Evolutionary conservation across 2,888 invertebrate species (phyloP), one percentile per base, ranked within the genome.

Genomic region (Spodoptera picta): DNA sequence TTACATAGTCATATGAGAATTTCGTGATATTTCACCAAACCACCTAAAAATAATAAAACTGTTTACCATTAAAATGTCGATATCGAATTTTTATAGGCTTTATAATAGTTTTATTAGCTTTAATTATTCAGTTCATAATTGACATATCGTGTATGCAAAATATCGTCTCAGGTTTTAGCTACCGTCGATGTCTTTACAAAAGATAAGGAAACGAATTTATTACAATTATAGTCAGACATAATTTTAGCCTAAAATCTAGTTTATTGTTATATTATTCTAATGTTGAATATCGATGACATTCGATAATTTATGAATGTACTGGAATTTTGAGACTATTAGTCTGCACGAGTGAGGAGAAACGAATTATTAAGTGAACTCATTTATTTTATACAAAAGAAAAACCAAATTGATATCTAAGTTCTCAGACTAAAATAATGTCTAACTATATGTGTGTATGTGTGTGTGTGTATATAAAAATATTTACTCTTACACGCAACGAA

Each of bases 141-240:
- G 74, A 72, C 50, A 73, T 69, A 59, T 72, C 69, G 48, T 73
- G 69, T 73, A 68, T 72, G 61, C 44, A 60, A 65, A 75, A 59
- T 52, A 60, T 48, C 48, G 60, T 52, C 62, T 42, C 23, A 45
- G 42, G 3, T 71, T 60, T 68, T 62, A 41, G 75, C 78, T 75
- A 70, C 78, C 31, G 78, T 64, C 49, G 41, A 66, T 19, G 72
- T 75, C 56, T 53, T 68, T 69, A 47, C 44, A 45, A 46, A 23
- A 62, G 68, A 77, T 78, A 78, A 78, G 70, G 41, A 75, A 53
- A 51, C 10, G 31, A 73, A 68, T 70, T 65, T 62, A 75, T 77
- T 70, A 62, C 51, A 67, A 60, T 55, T 61, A 68, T 55, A 60
- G 57, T 51, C 19, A 55, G 47, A 65, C 46, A 65, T 57, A 54